phyloP scores from a whole-genome alignment of 1,140 invertebrate genomes.

The Hesperophylax magnus region DNA sequence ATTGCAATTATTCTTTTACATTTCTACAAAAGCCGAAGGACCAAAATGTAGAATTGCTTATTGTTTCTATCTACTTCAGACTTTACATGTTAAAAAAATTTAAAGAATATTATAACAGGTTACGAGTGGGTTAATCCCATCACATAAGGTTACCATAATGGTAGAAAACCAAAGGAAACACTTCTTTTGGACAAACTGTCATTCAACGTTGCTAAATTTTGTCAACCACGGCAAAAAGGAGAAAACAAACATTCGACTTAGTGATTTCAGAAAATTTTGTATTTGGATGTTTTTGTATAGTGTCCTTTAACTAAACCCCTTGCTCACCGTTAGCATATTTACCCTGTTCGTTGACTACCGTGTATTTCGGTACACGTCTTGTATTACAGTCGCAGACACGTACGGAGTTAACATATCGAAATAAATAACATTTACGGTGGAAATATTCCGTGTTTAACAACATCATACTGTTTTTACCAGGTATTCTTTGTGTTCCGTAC shows the following conservation, averaged over 20 bases:
- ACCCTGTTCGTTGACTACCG: not conserved
- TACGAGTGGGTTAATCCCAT: not conserved
- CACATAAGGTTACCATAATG: not conserved
- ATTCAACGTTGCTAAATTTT: no score
- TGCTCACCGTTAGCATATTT: not conserved
- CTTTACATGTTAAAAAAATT: no score
- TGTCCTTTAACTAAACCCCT: no score
- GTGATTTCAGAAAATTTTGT: no score
- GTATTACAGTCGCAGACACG: conserved; percentile 31
- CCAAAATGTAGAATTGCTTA: no score
- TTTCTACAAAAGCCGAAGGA: no score
- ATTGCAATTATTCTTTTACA: no score
- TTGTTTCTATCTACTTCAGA: no score
- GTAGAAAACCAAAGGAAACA: not conserved
- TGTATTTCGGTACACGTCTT: conserved; percentile 19
- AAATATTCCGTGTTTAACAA: conserved; percentile 30
- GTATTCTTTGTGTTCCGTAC: conserved; percentile 14
- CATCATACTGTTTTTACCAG: conserved; percentile 14
- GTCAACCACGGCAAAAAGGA: no score
- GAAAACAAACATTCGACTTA: no score
- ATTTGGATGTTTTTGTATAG: no score
- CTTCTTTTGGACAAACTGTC: not conserved
- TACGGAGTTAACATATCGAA: conserved; percentile 35
- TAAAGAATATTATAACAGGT: not conserved
- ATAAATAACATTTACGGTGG: conserved; percentile 33